Conservation (phyloP, 2,888 invertebrate species). For the Nomada fucata region DNA sequence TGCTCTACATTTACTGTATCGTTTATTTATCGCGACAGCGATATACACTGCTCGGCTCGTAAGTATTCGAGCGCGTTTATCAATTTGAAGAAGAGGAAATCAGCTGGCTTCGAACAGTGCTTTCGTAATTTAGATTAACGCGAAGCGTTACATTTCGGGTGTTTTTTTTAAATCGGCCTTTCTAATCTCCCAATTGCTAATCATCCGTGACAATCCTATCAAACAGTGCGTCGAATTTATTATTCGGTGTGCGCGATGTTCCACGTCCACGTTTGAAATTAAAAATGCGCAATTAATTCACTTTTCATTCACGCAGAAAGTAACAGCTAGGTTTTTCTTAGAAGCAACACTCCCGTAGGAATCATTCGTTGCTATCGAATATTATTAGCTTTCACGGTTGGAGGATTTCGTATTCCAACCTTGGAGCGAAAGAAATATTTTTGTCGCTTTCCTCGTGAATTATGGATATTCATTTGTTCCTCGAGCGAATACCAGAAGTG, state of each 20-base stretch:
- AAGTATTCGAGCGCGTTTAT: no score
- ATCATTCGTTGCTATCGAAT: not conserved
- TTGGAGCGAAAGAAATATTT: not conserved
- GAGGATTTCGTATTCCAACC: not conserved
- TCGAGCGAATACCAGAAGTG: not conserved
- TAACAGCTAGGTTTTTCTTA: slow-evolving; percentile 16
- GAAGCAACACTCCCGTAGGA: not conserved
- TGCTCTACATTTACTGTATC: no score
- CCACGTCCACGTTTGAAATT: not conserved
- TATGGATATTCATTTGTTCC: not conserved
- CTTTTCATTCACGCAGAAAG: not conserved
- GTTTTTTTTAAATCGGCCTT: no score
- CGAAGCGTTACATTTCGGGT: no score
- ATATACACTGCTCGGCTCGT: no score
- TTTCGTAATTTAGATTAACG: no score
- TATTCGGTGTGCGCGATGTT: not conserved
- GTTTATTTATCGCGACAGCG: no score
- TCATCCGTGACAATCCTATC: no score
- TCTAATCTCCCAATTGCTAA: no score
- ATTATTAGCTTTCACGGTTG: slow-evolving; percentile 2
- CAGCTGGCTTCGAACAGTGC: no score
- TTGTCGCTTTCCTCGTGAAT: not conserved
- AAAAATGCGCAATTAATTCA: not conserved
- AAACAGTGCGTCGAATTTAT: not conserved
- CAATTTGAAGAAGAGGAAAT: no score